Evolutionary conservation across 2,113 vertebrate species (phyloP).

Genomic region (Sinosuthora webbiana): DNA sequence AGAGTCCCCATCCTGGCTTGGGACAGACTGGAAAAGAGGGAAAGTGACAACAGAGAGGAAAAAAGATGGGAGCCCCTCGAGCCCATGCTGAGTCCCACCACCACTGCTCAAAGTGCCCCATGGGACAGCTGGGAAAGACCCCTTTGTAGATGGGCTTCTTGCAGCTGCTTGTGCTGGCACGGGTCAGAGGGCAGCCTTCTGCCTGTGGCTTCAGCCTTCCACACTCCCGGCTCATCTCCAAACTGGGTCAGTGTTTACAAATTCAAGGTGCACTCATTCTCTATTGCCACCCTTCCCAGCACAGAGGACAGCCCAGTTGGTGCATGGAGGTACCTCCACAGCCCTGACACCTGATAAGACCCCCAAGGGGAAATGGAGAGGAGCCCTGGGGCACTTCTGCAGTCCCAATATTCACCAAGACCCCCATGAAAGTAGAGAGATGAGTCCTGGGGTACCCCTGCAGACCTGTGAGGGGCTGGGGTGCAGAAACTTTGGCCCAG

Average conservation of each 20-base stretch:
- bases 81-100: accelerated
- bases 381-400: background rate
- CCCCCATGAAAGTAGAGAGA: background rate
- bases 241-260: background rate
- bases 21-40: background rate
- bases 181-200: background rate
- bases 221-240: background rate
- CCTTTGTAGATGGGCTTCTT: background rate
- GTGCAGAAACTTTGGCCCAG: background rate
- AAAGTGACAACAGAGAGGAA: background rate
- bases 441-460: background rate
- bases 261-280: background rate
- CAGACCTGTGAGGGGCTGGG: background rate
- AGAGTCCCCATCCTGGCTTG: background rate
- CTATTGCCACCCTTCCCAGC: accelerated
- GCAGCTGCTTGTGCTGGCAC: background rate
- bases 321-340: background rate
- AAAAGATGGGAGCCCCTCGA: accelerated
- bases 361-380: background rate
- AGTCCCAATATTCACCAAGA: background rate
- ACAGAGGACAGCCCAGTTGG: accelerated
- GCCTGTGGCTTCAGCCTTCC: accelerated
- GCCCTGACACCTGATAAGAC: background rate
- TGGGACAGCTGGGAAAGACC: background rate
- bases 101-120: background rate